Base-by-base conservation (phyloP, 2,888 invertebrate genomes). In the Limnephilus marmoratus region DNA sequence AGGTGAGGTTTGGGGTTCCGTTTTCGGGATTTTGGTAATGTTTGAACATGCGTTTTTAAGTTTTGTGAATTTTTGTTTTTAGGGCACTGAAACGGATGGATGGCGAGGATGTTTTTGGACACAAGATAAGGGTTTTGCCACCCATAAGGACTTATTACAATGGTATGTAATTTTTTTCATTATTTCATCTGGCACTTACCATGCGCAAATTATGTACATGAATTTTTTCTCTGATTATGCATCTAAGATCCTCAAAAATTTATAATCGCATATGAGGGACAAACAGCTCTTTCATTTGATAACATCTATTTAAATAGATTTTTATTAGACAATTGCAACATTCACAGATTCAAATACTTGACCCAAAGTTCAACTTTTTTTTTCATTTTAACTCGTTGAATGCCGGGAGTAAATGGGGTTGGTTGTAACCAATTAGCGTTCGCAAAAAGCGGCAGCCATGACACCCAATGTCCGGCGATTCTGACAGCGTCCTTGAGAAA, bases 81-180 rank as follows among this genome's bases (percentile, higher is more conserved):
- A 98, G 98, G 95, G 98, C 98, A 94, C 96, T 97, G 94, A 98
- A 98, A 95, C 97, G 98, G 94, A 98, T 98, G 97, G 97, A 98
- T 94, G 98, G 98, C 93, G 98, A 98, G 95, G 97, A 98, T 96
- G 98, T 98, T 90, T 98, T 97, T 95, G 98, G 98, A 24, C 97
- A 97, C 93, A 98, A 97, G 95, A 98, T 97, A 94, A 95, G 95
- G 94, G 97, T 97, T 85, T 95, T 95, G 94, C 95, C 95, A 94
- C 95, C 95, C 37, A 86, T 91, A 18, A 92, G 92, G 88, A 92
- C 92, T 18, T 90, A 92, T 81, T 92, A 90, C 83, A 92, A 94
- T 94, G 94, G 94, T 93, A 92, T 85, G 92, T 90, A 92, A 91
- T 94, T 31, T 11, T 49, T 11, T 45, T 83, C 2, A 83, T 37